Conservation (phyloP, 1,140 invertebrate species). For the Carcinoscorpius rotundicauda region DNA sequence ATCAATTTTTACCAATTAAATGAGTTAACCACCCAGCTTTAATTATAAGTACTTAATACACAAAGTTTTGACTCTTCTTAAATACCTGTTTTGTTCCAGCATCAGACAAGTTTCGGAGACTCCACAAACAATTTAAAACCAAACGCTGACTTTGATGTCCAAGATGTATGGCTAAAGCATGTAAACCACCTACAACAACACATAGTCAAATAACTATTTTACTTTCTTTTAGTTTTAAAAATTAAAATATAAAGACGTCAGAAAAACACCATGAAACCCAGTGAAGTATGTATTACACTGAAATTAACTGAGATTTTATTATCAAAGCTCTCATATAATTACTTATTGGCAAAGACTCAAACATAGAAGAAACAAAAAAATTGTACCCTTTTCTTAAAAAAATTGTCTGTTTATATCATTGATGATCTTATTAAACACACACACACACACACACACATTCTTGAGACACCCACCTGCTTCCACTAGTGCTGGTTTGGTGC, state of each 20-base stretch:
- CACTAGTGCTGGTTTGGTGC: slow-evolving; percentile 93
- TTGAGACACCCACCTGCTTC: slow-evolving; percentile 50
- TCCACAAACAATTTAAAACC: slow-evolving; percentile 95
- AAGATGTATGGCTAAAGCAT: slow-evolving; percentile 87
- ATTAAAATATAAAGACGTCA: no score
- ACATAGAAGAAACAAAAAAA: no score
- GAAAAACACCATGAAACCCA: no score
- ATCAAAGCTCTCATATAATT: no score
- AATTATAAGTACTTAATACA: not conserved
- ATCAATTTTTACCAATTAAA: no score
- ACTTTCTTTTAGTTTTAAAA: not conserved
- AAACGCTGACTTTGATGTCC: slow-evolving; percentile 80
- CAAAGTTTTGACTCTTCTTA: not conserved
- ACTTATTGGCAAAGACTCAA: no score
- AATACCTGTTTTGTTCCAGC: slow-evolving; percentile 62
- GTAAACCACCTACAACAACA: slow-evolving; percentile 60
- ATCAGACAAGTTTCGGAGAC: slow-evolving; percentile 91
- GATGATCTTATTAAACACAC: no score
- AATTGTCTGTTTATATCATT: no score
- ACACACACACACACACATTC: no score
- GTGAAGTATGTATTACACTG: no score
- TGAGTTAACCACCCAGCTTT: not conserved
- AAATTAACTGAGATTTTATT: no score
- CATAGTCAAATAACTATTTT: not conserved
- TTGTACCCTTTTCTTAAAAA: no score